Evolutionary conservation across 2,113 vertebrate species (phyloP), one percentile per base, ranked within the genome.

Genomic region (Coptodon bakossiorum): DNA sequence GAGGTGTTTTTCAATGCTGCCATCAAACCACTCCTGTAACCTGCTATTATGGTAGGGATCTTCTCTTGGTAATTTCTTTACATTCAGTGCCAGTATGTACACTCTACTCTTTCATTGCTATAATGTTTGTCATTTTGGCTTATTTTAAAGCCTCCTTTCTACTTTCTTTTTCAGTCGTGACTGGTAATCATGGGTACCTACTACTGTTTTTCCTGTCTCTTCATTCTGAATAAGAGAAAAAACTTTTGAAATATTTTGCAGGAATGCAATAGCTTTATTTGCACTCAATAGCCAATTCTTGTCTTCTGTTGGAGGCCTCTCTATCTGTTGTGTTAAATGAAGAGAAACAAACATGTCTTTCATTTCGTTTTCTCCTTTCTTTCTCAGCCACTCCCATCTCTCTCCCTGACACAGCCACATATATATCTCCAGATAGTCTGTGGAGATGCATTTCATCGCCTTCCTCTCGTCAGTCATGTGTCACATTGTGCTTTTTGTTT

Each of bases 401-500:
- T 27, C 22, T 27, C 38, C 17, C 68, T 71, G 36, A 43, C 22
- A 45, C 68, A 71, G 5, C n/a, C 66, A 71, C 38, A 16, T 22
- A 45, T 12, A 45, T 7, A 73, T 4, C 5, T 16, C 22, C 22
- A 73, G 1, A 17, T 10, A 10, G 22, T 45, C 13, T 73, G 13
- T 16, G 12, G 8, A 27, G 22, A 63, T 73, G 22, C 22, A 45
- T 45, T 73, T 73, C 13, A 73, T 22, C 3, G 4, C 68, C 68
- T 73, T 45, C 22, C n/a, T 73, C 68, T 45, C 8, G 1, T 73
- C 13, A 45, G 22, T 73, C 68, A 45, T 45, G 14, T 68, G 61
- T 68, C 61, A 63, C 59, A n/a, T 63, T 34, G 59, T 34, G 16
- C 16, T 34, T 63, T 66, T 36, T 66, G 17, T 34, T 61, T 66